Conservation (phyloP, 2,888 invertebrate genomes). For the Drosophila neotestacea region DNA sequence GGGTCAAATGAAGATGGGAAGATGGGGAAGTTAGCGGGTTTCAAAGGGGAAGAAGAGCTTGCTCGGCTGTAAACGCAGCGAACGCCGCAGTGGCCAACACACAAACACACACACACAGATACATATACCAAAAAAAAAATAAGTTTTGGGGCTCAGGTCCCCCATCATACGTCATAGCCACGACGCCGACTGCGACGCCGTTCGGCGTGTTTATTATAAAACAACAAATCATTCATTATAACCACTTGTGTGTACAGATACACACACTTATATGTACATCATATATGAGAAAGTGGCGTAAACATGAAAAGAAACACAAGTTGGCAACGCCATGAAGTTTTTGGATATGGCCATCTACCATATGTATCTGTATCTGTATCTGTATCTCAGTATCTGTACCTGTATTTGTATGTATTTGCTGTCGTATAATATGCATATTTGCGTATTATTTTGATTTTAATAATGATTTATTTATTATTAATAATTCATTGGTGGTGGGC, state of each 20-base stretch:
- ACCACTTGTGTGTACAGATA: constrained; percentile 72
- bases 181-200: constrained; percentile 59
- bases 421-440: constrained; percentile 80
- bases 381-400: constrained; percentile 28
- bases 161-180: constrained; percentile 69
- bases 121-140: constrained; percentile 21
- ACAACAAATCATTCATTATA: constrained; percentile 84
- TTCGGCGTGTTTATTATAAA: constrained; percentile 83
- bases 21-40: constrained; percentile 25
- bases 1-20: constrained; percentile 57
- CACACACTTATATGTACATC: constrained; percentile 19
- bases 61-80: constrained; percentile 47
- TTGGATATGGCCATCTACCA: constrained; percentile 36
- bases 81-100: constrained; percentile 56
- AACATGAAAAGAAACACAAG: constrained; percentile 77
- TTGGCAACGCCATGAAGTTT: constrained; percentile 54
- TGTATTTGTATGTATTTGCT: constrained; percentile 34
- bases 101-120: constrained; percentile 11
- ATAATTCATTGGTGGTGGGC: constrained; percentile 84
- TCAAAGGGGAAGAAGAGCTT: constrained; percentile 25
- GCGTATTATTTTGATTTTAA: constrained; percentile 83
- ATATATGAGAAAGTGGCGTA: constrained; percentile 78
- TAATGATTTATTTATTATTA: constrained; percentile 85
- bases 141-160: constrained; percentile 45
- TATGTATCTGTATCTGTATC: constrained; percentile 16